A percentile compares a stretch with the other conserved stretches of the same genome.
Conservation (phyloP, 2,888 invertebrate genomes). For the Sympetrum striolatum region DNA sequence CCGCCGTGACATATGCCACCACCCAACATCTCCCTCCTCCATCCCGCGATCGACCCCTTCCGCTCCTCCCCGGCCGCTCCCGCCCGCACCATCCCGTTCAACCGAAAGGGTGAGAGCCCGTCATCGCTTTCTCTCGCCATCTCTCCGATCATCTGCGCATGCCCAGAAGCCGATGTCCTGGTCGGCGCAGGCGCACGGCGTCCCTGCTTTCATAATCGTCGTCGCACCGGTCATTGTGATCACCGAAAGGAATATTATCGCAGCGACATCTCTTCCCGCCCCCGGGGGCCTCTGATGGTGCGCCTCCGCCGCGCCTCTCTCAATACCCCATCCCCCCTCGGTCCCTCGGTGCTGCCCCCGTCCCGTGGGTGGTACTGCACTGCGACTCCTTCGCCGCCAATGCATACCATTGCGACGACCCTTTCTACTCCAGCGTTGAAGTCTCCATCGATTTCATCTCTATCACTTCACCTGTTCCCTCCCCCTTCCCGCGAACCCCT, state of each 20-base stretch:
- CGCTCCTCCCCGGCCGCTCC: not conserved
- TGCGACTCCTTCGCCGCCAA: not conserved
- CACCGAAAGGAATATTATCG: slow-evolving; percentile 39
- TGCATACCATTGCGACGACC: not conserved
- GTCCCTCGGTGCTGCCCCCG: not conserved
- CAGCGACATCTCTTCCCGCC: slow-evolving; percentile 12
- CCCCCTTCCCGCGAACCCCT: not conserved
- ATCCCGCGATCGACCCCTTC: not conserved
- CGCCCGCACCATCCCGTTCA: not conserved
- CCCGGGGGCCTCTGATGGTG: not conserved
- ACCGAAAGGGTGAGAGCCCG: not conserved
- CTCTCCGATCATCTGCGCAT: not conserved
- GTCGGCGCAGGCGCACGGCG: not conserved
- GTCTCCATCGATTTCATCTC: not conserved
- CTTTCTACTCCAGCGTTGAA: not conserved
- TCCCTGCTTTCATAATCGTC: slow-evolving; percentile 17
- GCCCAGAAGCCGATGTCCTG: not conserved
- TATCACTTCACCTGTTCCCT: not conserved
- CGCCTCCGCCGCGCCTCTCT: not conserved
- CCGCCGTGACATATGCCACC: slow-evolving; percentile 31
- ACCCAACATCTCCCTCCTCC: not conserved
- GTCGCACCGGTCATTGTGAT: slow-evolving; percentile 32
- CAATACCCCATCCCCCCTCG: not conserved
- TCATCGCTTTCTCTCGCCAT: not conserved
- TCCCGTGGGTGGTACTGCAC: not conserved